Evolutionary conservation across 2,113 vertebrate species (phyloP), one percentile per base, ranked within the genome.

Genomic region (Semicossyphus pulcher): DNA sequence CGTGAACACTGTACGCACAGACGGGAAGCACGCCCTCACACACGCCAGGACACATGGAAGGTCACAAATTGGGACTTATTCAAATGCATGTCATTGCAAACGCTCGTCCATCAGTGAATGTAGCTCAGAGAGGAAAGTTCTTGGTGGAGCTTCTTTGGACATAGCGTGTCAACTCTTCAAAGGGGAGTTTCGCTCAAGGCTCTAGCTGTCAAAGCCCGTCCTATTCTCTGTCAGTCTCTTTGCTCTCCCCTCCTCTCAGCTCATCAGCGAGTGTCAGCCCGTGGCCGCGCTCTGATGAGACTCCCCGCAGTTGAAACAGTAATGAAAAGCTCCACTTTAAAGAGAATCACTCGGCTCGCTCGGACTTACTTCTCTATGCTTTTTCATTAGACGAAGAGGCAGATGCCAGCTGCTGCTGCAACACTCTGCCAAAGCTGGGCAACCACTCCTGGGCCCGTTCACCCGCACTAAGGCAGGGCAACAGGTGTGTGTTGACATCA

Each of bases 401-500:
- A 18, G 42, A 41, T 37, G 49, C 80, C 81, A 81, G 68, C 81
- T 80, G 81, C 56, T 62, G 52, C 21, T 44, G 32, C 45, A 44
- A 10, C 16, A 6, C 59, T 62, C 32, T 62, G 44, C 65, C 69
- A 63, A 53, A 32, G 45, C 49, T 37, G 64, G 31, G 62, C 56
- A 54, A 36, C 52, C 57, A 16, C 75, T 80, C 39, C 28, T 36
- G 48, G 14, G 44, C 21, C 34, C 80, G 66, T 60, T 73, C 71
- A 68, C 69, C 73, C 58, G 32, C 21, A 39, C 26, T 53, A 57
- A 56, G 62, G 59, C 66, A 51, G 36, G 53, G 41, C 80, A 87
- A 81, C 88, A 84, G 87, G 84, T 88, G 87, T 72, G 36, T 67
- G 76, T 67, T 63, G 76, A 76, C 84, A 75, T 83, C 72, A 69